These are phyloP conservation scores for Mobula birostris DNA, from an alignment of 2,113 vertebrate genomes.

Conservation along the genomic window DNA sequence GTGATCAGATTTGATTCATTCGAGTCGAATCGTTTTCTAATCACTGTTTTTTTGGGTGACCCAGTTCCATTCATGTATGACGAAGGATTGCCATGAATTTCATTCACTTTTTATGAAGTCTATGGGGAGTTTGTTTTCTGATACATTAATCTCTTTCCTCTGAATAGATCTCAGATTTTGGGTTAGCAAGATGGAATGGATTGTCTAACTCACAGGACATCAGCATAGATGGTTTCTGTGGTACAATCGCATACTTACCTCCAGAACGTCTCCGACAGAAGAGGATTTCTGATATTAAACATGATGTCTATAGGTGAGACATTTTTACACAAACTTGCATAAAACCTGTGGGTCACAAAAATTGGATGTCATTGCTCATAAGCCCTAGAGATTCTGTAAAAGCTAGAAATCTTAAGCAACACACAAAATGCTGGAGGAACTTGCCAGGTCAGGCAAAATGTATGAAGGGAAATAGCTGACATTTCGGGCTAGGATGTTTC, in stretches of 20 bases:
- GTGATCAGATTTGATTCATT: neutral
- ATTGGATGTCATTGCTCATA: neutral
- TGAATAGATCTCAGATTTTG: constrained; percentile 87
- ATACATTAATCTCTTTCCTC: constrained; percentile 38
- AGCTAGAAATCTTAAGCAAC: too few species aligned
- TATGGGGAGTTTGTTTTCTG: neutral
- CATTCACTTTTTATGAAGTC: neutral
- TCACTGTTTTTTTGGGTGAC: too few species aligned
- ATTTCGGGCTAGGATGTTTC: too few species aligned
- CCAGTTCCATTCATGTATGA: neutral
- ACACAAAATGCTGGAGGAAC: too few species aligned
- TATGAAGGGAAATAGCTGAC: too few species aligned
- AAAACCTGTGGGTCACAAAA: too few species aligned
- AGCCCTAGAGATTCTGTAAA: too few species aligned
- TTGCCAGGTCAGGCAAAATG: too few species aligned
- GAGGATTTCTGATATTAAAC: constrained; percentile 84
- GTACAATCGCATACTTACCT: constrained; percentile 90
- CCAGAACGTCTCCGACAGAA: constrained; percentile 93
- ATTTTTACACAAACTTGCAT: neutral
- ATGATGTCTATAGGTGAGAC: constrained; percentile 89
- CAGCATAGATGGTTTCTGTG: constrained; percentile 89
- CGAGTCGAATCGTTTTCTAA: too few species aligned
- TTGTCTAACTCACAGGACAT: constrained; percentile 84
- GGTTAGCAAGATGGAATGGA: constrained; percentile 90
- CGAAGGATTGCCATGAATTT: neutral